Conservation (phyloP, 2,888 invertebrate genomes). For the Bruchidius siliquastri region DNA sequence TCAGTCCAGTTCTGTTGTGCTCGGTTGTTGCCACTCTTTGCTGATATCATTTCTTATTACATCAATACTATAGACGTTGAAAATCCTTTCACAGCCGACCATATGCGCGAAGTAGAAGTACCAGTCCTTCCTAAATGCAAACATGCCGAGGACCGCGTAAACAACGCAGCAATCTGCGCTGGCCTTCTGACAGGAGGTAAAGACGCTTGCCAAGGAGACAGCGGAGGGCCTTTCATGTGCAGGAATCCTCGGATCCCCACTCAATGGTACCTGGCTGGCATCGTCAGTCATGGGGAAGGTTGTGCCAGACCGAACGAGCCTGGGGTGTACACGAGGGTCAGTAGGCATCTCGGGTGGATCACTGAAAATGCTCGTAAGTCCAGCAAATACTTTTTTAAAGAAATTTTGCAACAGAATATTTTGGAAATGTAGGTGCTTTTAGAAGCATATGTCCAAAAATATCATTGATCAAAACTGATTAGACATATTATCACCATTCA, state of each 20-base stretch:
- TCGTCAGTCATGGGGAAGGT: slow-evolving; percentile 84
- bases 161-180: slow-evolving; percentile 71
- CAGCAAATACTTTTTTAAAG: not conserved
- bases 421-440: too few relatives aligned
- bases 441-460: too few relatives aligned
- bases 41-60: too few relatives aligned
- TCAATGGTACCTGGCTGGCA: slow-evolving; percentile 77
- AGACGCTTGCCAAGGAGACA: slow-evolving; percentile 83
- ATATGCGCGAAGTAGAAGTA: slow-evolving; percentile 72
- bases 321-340: slow-evolving; percentile 77
- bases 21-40: too few relatives aligned
- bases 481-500: too few relatives aligned
- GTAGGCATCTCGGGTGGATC: slow-evolving; percentile 73
- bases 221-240: slow-evolving; percentile 81
- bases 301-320: slow-evolving; percentile 76
- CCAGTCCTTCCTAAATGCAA: slow-evolving; percentile 67
- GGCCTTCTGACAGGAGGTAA: slow-evolving; percentile 66
- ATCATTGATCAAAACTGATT: too few relatives aligned
- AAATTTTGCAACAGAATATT: too few relatives aligned
- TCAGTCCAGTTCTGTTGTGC: too few relatives aligned
- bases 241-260: slow-evolving; percentile 60
- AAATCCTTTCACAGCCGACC: slow-evolving; percentile 65
- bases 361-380: slow-evolving; percentile 56
- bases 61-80: too few relatives aligned
- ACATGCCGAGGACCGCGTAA: slow-evolving; percentile 56